Evolutionary conservation across 2,113 vertebrate species (phyloP).

Genomic region (Macquaria australasica): DNA sequence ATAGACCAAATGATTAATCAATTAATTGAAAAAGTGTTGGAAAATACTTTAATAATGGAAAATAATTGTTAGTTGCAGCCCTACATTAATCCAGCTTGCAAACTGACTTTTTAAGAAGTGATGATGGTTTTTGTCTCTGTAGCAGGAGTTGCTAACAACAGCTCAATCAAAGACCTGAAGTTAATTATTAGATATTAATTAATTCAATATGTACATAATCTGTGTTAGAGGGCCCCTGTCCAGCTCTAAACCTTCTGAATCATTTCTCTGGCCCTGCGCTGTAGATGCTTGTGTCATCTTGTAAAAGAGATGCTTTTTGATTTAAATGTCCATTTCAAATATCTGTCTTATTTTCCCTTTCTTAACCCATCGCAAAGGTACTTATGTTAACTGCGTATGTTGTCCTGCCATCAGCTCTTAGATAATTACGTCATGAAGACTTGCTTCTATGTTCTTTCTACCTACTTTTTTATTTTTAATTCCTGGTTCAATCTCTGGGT

Average conservation of each 20-base stretch:
- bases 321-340: not conserved
- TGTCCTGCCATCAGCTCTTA: not conserved
- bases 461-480: not conserved
- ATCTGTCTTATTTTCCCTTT: not conserved
- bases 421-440: too few relatives aligned
- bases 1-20: not conserved
- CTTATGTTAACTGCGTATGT: too few relatives aligned
- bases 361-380: not conserved
- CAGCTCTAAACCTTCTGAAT: not conserved
- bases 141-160: not conserved
- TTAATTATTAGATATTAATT: too few relatives aligned
- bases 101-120: not conserved
- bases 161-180: not conserved
- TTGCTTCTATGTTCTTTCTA: not conserved
- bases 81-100: not conserved
- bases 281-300: not conserved
- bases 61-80: not conserved
- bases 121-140: not conserved
- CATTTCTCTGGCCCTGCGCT: not conserved
- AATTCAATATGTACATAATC: too few relatives aligned
- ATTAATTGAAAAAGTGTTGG: too few relatives aligned
- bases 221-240: not conserved
- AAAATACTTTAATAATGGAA: not conserved
- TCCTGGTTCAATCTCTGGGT: not conserved
- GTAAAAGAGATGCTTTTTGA: not conserved